Evolutionary conservation across 2,113 vertebrate genomes (phyloP).

Genomic region (Upupa epops): DNA sequence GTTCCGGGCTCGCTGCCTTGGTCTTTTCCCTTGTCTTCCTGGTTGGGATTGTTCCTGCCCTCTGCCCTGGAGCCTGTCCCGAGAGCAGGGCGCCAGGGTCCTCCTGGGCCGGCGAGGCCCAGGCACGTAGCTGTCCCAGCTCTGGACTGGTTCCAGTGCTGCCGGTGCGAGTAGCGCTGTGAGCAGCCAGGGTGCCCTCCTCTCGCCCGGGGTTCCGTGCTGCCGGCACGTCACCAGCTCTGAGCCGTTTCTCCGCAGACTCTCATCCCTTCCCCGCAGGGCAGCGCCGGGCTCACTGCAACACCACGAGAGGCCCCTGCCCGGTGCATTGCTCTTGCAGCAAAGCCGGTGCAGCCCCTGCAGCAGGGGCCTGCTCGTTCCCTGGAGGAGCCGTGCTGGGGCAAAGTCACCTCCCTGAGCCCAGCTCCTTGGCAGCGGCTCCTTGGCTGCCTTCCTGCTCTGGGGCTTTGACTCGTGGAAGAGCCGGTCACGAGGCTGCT

Average conservation of each 20-base stretch:
- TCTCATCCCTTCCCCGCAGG: not conserved
- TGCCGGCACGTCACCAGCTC: too few relatives aligned
- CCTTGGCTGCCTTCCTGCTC: not conserved
- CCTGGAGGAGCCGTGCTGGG: accelerated
- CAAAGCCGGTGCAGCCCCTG: not conserved
- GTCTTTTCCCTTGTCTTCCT: not conserved
- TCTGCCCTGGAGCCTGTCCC: not conserved
- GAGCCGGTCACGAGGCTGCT: not conserved
- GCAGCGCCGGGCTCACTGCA: accelerated
- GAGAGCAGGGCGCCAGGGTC: not conserved
- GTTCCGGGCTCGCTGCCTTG: not conserved
- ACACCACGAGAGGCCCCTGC: accelerated
- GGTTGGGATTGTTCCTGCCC: not conserved
- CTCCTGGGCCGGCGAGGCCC: not conserved
- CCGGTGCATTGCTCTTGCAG: accelerated
- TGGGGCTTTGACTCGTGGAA: accelerated
- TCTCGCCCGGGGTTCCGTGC: too few relatives aligned
- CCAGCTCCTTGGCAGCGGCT: accelerated
- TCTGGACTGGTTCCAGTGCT: not conserved
- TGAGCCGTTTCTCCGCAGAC: too few relatives aligned
- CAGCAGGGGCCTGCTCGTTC: accelerated
- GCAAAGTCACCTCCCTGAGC: not conserved
- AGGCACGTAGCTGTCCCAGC: not conserved
- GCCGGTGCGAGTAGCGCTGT: too few relatives aligned
- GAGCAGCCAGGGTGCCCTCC: too few relatives aligned